Evolutionary conservation across 2,888 invertebrate species (phyloP).

Genomic region (Netelia virgata): DNA sequence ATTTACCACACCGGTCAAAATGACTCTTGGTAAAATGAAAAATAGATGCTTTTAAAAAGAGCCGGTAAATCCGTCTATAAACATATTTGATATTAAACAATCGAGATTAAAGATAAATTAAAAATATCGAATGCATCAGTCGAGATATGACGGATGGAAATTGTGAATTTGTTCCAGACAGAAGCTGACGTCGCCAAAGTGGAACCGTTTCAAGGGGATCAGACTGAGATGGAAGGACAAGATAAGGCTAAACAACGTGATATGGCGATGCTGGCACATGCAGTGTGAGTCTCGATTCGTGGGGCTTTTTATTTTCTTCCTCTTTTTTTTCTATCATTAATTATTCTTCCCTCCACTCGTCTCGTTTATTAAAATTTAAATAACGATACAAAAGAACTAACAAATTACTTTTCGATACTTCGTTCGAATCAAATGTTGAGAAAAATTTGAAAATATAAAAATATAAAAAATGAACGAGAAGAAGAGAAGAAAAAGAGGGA

Average conservation of each 20-base stretch:
- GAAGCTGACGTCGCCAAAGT: conserved; percentile 99
- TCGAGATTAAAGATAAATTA: conserved; percentile 4
- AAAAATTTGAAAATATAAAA: conserved; percentile 20
- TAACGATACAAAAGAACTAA: too few relatives aligned
- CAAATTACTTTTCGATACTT: too few relatives aligned
- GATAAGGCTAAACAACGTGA: conserved; percentile 99
- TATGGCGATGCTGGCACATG: conserved; percentile 99
- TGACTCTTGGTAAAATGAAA: too few relatives aligned
- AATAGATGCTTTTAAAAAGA: too few relatives aligned
- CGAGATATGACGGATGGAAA: conserved; percentile 65
- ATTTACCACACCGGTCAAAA: not conserved
- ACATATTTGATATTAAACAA: not conserved
- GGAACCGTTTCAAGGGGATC: conserved; percentile 99
- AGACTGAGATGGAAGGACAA: conserved; percentile 99
- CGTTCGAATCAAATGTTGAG: not conserved
- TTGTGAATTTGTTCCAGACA: conserved; percentile 90
- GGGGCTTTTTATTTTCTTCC: not conserved
- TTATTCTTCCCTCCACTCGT: not conserved
- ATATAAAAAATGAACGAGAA: not conserved
- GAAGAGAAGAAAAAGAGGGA: conserved; percentile 30
- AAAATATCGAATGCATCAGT: conserved; percentile 19
- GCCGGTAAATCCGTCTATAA: not conserved
- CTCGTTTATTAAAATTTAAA: too few relatives aligned
- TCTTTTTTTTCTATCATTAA: not conserved
- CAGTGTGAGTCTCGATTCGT: conserved; percentile 91